These are phyloP conservation scores for Macrosteles quadrilineatus DNA, from an alignment of 1,140 invertebrate species.

Conservation along the genomic window DNA sequence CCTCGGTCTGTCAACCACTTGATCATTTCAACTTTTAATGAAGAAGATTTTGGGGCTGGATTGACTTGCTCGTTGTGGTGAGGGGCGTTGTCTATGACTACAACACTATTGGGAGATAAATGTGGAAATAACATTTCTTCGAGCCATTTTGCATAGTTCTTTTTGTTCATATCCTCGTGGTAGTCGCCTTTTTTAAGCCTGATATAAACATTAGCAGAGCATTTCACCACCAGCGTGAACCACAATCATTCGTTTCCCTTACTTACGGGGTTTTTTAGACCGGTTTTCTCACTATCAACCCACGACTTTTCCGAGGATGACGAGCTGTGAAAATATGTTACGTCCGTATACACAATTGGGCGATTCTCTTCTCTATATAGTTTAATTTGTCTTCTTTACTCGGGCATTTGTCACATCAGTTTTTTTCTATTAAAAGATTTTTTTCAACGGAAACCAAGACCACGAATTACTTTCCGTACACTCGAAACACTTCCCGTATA, in stretches of 20 bases:
- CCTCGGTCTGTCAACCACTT: slow-evolving; percentile 38
- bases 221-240: slow-evolving; percentile 22
- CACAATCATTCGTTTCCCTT: slow-evolving; percentile 8
- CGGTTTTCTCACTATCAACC: neutral
- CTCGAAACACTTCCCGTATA: no score
- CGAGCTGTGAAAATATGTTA: slow-evolving; percentile 5
- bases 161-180: slow-evolving; percentile 31
- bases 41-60: slow-evolving; percentile 37
- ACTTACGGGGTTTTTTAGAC: neutral
- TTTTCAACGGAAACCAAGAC: no score
- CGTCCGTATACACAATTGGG: slow-evolving; percentile 18
- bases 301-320: neutral
- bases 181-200: slow-evolving; percentile 18
- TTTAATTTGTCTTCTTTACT: no score
- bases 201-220: slow-evolving; percentile 13
- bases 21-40: slow-evolving; percentile 42
- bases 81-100: slow-evolving; percentile 49
- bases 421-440: no score
- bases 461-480: no score
- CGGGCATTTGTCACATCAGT: no score
- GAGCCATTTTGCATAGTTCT: slow-evolving; percentile 33
- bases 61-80: slow-evolving; percentile 46
- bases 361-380: neutral
- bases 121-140: slow-evolving; percentile 43
- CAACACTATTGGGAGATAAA: slow-evolving; percentile 41